These are phyloP conservation scores for Gymnoscelis rufifasciata DNA, from an alignment of 2,888 invertebrate species.

Conservation along the genomic window DNA sequence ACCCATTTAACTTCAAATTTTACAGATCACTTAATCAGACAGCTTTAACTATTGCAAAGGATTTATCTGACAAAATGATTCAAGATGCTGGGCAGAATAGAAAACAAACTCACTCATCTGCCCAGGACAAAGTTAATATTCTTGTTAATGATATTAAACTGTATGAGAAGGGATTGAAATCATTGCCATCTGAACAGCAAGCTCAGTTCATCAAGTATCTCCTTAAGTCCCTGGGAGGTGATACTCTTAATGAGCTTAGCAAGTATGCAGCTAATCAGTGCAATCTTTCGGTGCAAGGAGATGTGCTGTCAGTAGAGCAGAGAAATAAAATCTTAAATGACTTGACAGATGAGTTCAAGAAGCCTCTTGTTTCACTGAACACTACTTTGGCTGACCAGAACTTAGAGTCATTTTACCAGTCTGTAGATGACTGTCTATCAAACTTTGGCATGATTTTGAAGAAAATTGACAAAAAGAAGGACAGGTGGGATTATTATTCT, in stretches of 20 bases:
- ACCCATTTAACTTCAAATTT: conserved; percentile 24
- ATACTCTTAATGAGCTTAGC: conserved; percentile 88
- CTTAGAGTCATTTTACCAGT: conserved; percentile 88
- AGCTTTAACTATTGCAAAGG: conserved; percentile 83
- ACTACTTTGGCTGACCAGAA: conserved; percentile 83
- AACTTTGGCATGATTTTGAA: conserved; percentile 89
- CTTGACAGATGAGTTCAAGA: conserved; percentile 82
- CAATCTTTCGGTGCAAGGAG: conserved; percentile 80
- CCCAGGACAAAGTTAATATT: conserved; percentile 90
- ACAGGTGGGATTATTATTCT: conserved; percentile 62
- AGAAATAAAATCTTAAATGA: conserved; percentile 85
- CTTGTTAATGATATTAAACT: conserved; percentile 86
- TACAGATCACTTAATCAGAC: conserved; percentile 82
- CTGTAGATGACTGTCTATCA: conserved; percentile 85
- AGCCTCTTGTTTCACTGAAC: conserved; percentile 82
- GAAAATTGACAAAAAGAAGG: conserved; percentile 94
- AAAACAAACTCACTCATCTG: conserved; percentile 87
- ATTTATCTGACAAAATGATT: conserved; percentile 85
- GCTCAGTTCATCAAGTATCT: conserved; percentile 87
- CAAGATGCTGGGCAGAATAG: conserved; percentile 83
- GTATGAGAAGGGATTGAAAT: conserved; percentile 88
- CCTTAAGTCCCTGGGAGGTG: conserved; percentile 89
- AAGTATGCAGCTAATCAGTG: conserved; percentile 88
- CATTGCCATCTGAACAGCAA: conserved; percentile 81
- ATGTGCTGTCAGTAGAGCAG: conserved; percentile 82